These are phyloP conservation scores for Triplophysa yarkandensis DNA, from an alignment of 2,797 vertebrate species.

Conservation along the genomic window DNA sequence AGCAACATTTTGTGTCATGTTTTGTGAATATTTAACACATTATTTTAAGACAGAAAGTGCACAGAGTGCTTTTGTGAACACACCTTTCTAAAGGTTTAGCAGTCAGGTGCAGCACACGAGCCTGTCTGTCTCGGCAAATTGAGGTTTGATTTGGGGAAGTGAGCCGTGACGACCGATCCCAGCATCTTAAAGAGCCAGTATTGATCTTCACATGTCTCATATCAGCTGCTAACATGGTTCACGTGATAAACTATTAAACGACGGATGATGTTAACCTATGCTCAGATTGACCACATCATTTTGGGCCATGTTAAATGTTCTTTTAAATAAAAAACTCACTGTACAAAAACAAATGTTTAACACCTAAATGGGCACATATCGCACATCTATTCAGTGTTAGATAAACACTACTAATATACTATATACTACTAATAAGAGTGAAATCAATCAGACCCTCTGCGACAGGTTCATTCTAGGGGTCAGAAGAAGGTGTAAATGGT, in stretches of 20 bases:
- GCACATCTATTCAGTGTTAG: not conserved
- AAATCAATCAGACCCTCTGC: not conserved
- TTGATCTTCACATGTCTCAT: slow-evolving; percentile 1
- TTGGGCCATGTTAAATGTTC: not conserved
- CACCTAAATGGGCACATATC: too few species aligned
- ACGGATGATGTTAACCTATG: not conserved
- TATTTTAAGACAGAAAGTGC: too few species aligned
- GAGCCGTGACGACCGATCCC: not conserved
- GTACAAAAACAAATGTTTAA: not conserved
- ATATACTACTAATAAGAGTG: not conserved
- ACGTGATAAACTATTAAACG: not conserved
- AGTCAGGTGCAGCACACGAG: not conserved
- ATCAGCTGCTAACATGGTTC: not conserved
- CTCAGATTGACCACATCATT: not conserved
- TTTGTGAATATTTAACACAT: too few species aligned
- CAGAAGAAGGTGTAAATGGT: not conserved
- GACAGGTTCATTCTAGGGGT: not conserved
- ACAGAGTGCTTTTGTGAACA: too few species aligned
- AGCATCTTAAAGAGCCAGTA: not conserved
- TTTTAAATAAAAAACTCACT: not conserved
- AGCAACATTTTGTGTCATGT: too few species aligned
- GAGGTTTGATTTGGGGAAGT: slow-evolving; percentile 9
- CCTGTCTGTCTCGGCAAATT: not conserved
- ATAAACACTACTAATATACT: not conserved
- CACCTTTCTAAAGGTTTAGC: not conserved